Percentiles rank a stretch among this genome's conserved stretches.
Conservation (phyloP, 2,113 vertebrate species). For the Lepisosteus oculatus region DNA sequence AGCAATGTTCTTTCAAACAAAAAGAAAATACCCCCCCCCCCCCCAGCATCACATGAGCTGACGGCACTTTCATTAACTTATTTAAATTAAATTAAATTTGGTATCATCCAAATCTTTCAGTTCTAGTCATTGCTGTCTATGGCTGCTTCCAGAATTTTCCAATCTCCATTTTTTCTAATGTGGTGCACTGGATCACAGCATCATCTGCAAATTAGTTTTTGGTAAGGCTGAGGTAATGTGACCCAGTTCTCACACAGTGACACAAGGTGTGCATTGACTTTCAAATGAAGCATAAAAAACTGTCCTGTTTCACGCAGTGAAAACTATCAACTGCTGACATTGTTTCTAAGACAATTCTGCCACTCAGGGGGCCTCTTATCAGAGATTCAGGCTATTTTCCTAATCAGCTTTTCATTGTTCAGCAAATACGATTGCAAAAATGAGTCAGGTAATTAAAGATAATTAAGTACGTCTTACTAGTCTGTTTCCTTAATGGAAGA, state of each 20-base stretch:
- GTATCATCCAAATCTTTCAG: not conserved
- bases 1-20: no score
- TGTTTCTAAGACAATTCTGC: constrained; percentile 7
- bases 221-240: not conserved
- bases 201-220: not conserved
- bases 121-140: not conserved
- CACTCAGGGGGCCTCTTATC: constrained; percentile 10
- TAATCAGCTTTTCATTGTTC: constrained; percentile 26
- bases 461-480: constrained; percentile 16
- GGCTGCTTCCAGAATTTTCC: not conserved
- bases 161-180: not conserved
- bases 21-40: no score
- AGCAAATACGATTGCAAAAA: constrained; percentile 23
- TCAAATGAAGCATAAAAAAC: not conserved
- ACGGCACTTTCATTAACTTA: no score
- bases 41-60: no score
- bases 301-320: not conserved
- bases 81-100: no score
- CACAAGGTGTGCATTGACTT: not conserved
- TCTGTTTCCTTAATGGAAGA: constrained; percentile 22
- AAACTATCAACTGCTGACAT: not conserved
- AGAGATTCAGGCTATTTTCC: constrained; percentile 3
- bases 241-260: not conserved
- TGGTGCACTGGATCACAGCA: not conserved
- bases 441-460: constrained; percentile 23